Evolutionary conservation across 2,888 invertebrate genomes (phyloP), one percentile per base, ranked within the genome.

Genomic region (Ischnus inquisitorius): DNA sequence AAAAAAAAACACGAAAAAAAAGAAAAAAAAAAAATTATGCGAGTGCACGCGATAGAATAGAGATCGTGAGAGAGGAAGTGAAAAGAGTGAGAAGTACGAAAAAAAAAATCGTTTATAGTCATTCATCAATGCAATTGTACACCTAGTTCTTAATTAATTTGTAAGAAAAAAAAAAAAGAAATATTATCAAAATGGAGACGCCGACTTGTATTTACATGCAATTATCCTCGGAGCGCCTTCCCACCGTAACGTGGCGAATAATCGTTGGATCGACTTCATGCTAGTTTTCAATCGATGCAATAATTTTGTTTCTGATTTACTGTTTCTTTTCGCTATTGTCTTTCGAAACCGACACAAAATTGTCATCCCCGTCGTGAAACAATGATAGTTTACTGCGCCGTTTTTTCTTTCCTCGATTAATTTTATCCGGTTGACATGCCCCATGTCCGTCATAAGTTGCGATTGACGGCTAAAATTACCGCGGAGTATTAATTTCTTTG

Each of bases 81-180:
- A 71, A 87, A 85, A 85, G 85, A 87, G 85, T 87, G 88, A 88
- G 82, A 90, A 86, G 85, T 86, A 86, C 88, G 89, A 88, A 88
- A 89, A 25, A 57, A 51, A 72, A 46, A 86, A 92, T 92, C 88
- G 88, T 91, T 60, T 92, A 91, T 92, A 92, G 92, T 92, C 92
- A 92, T 92, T 91, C 90, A 92, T 92, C 92, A 92, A 92, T 92
- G 92, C 92, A 92, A 92, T n/a, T 91, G 88, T 90, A 91, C 88
- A 90, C 88, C 87, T 92, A 92, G 90, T 90, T 90, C 84, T 85
- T 91, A 91, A 90, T 90, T 83, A 91, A 90, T 89, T 90, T 89
- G 85, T 92, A 91, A 90, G 89, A 79, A 85, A 84, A 51, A 79
- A 19, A 85, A 80, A 75, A 68, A 72, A 46, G 28, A 46, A 84